A percentile compares a stretch with the other conserved stretches of the same genome.
Evolutionary conservation across 1,140 invertebrate species (phyloP).

Genomic region (Diplogasteroides magnus): DNA sequence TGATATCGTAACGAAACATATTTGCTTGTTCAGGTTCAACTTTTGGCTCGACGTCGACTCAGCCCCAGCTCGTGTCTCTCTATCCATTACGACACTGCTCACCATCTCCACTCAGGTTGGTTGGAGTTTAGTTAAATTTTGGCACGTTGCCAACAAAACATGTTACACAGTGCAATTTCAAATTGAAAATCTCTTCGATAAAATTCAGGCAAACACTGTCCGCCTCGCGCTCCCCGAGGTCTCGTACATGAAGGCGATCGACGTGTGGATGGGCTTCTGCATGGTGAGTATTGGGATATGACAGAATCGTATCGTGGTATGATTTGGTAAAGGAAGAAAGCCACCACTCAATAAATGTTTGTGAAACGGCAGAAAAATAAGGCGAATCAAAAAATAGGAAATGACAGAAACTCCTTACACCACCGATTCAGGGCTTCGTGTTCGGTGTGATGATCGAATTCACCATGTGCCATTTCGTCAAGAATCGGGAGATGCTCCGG

Average conservation of each 20-base stretch:
- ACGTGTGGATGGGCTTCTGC: conserved; percentile 48
- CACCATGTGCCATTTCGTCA: conserved; percentile 50
- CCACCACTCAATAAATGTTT: too few relatives aligned
- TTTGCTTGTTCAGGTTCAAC: conserved; percentile 41
- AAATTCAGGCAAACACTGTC: conserved; percentile 51
- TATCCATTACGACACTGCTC: conserved; percentile 51
- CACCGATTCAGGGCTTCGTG: conserved; percentile 29
- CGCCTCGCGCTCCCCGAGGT: conserved; percentile 49
- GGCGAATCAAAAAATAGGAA: too few relatives aligned
- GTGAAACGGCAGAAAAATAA: too few relatives aligned
- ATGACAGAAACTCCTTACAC: too few relatives aligned
- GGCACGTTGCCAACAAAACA: background rate
- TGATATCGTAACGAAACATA: background rate
- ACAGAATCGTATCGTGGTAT: too few relatives aligned
- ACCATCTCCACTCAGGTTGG: conserved; percentile 53
- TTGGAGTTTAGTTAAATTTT: too few relatives aligned
- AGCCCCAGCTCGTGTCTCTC: conserved; percentile 55
- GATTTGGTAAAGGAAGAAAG: too few relatives aligned
- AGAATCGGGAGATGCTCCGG: conserved; percentile 47
- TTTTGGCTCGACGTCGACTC: conserved; percentile 57
- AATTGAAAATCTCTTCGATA: background rate
- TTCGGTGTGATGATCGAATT: conserved; percentile 54
- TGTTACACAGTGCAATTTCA: background rate
- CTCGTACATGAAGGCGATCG: conserved; percentile 53
- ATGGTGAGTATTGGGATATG: too few relatives aligned